Evolutionary conservation across 2,113 vertebrate genomes (phyloP).

Genomic region (Periophthalmus modestus): DNA sequence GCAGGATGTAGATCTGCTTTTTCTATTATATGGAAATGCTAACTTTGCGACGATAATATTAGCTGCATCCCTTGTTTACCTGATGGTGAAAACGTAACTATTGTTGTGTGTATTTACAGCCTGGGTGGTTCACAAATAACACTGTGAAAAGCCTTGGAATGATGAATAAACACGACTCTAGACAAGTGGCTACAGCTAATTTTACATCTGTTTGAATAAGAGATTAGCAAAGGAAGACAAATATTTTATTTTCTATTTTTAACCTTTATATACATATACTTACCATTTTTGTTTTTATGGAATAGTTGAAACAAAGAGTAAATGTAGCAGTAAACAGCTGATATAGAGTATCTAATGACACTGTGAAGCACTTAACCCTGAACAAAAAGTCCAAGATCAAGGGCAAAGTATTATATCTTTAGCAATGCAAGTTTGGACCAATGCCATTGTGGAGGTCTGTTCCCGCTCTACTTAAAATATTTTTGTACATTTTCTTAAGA

Average conservation of each 20-base stretch:
- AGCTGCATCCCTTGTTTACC: slow-evolving; percentile 76
- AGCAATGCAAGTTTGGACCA: neutral
- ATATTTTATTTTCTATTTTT: neutral
- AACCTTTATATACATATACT: neutral
- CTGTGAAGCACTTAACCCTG: neutral
- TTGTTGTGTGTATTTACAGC: slow-evolving; percentile 56
- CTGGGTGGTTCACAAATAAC: slow-evolving; percentile 47
- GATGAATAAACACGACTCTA: neutral
- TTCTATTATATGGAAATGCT: slow-evolving; percentile 71
- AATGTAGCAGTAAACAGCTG: neutral
- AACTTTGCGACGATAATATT: slow-evolving; percentile 73
- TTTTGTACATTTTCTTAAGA: neutral
- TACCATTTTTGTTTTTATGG: no score
- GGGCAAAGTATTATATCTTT: neutral
- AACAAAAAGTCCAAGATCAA: neutral
- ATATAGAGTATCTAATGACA: neutral
- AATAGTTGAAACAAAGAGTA: no score
- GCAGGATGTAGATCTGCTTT: slow-evolving; percentile 69
- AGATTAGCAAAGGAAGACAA: neutral
- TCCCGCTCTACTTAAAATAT: neutral
- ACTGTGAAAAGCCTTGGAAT: slow-evolving; percentile 16
- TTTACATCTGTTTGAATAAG: neutral
- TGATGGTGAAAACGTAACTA: slow-evolving; percentile 69
- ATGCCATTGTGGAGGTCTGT: neutral
- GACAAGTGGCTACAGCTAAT: neutral